Percentiles rank a stretch among this genome's conserved stretches.
These are phyloP conservation scores for Drosophila mettleri DNA, from an alignment of 2,888 invertebrate genomes.

Conservation along the genomic window DNA sequence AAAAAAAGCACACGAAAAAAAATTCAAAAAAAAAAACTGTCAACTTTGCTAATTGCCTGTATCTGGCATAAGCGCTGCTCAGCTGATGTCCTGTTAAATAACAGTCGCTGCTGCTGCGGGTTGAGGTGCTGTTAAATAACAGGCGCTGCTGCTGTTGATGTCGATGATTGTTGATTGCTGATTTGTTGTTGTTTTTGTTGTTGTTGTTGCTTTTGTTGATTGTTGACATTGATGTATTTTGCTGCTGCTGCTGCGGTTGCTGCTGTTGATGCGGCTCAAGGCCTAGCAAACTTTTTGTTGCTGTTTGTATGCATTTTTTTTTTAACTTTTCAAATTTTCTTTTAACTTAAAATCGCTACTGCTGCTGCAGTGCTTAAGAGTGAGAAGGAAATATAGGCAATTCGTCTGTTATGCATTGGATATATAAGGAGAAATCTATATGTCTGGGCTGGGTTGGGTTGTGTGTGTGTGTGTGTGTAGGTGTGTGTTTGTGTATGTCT, in stretches of 20 bases:
- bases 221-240: slow-evolving; percentile 24
- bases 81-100: slow-evolving; percentile 17
- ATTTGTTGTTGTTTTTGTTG: slow-evolving; percentile 14
- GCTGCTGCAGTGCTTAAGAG: slow-evolving; percentile 29
- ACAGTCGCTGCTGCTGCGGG: slow-evolving; percentile 16
- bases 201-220: slow-evolving; percentile 12
- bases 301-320: slow-evolving; percentile 3
- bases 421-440: slow-evolving; percentile 26
- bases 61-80: slow-evolving; percentile 30
- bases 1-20: slow-evolving; percentile 52
- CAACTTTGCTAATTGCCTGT: not conserved
- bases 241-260: slow-evolving; percentile 19
- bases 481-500: slow-evolving; percentile 21
- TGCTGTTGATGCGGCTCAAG: slow-evolving; percentile 29
- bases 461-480: not conserved
- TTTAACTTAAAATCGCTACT: slow-evolving; percentile 20
- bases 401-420: slow-evolving; percentile 64
- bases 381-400: slow-evolving; percentile 40
- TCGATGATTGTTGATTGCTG: slow-evolving; percentile 29
- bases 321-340: slow-evolving; percentile 16
- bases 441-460: not conserved
- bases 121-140: not conserved
- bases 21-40: slow-evolving; percentile 31
- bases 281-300: slow-evolving; percentile 14
- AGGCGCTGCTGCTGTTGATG: slow-evolving; percentile 31